Percentiles rank a stretch among this genome's conserved stretches.
These are phyloP conservation scores for Porites australiensis DNA, from an alignment of 64 coral and sea anemone genomes.

Conservation along the genomic window DNA sequence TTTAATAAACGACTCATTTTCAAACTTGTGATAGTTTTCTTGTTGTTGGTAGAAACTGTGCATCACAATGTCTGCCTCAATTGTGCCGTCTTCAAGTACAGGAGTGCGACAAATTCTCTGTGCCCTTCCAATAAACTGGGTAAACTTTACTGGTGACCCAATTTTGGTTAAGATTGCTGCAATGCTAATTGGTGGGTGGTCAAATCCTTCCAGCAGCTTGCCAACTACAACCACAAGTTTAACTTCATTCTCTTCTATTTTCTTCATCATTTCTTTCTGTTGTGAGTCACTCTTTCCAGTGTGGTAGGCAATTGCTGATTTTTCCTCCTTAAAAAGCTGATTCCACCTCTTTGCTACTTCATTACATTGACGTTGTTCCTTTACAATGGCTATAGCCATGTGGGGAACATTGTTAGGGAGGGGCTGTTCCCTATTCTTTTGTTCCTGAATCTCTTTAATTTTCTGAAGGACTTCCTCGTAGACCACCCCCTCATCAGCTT, in stretches of 20 bases:
- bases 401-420: constrained; percentile 46
- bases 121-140: constrained; percentile 57
- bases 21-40: background rate
- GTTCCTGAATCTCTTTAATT: background rate
- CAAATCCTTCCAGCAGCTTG: constrained; percentile 64
- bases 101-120: constrained; percentile 40
- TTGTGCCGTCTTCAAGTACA: background rate
- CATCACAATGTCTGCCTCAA: constrained; percentile 7
- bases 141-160: constrained; percentile 38
- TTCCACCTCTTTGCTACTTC: background rate
- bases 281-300: background rate
- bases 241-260: constrained; percentile 23
- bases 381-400: constrained; percentile 58
- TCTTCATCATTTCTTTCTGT: background rate
- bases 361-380: background rate
- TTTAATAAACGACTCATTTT: background rate
- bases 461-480: background rate
- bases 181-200: constrained; percentile 69
- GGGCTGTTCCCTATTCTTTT: background rate
- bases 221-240: constrained; percentile 37
- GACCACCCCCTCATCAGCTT: background rate
- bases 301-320: background rate
- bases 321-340: background rate
- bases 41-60: background rate
- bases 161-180: constrained; percentile 31